Conservation (phyloP, 2,113 vertebrate species). For the Dipodomys stephensi region DNA sequence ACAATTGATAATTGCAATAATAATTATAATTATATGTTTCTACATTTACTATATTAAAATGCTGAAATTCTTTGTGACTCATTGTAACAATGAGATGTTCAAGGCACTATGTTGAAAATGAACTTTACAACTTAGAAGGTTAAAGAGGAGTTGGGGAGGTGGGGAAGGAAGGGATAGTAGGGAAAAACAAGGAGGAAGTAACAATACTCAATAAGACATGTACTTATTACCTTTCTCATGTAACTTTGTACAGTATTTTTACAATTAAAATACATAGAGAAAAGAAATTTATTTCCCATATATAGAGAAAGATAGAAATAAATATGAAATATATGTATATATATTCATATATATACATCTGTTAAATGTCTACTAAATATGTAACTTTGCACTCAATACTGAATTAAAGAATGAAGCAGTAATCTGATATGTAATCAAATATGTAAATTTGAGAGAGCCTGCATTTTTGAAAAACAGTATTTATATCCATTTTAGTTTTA, state of each 20-base stretch:
- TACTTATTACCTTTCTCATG: too few species aligned
- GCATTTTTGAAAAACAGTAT: background rate
- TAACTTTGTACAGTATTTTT: too few species aligned
- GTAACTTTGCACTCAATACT: background rate
- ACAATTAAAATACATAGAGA: too few species aligned
- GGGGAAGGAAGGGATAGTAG: too few species aligned
- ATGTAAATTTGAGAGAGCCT: background rate
- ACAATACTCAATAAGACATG: too few species aligned
- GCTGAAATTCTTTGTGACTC: background rate
- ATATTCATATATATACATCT: background rate
- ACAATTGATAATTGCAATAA: too few species aligned
- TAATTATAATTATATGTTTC: background rate
- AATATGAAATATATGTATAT: background rate
- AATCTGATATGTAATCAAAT: background rate
- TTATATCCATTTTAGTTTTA: conserved; percentile 18
- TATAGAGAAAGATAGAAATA: background rate
- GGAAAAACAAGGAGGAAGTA: too few species aligned
- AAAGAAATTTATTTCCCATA: too few species aligned
- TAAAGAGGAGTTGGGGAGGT: too few species aligned
- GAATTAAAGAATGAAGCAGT: background rate
- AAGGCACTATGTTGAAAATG: too few species aligned
- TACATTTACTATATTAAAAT: background rate
- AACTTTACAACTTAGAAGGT: too few species aligned
- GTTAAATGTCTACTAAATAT: background rate
- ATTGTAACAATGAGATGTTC: too few species aligned